A percentile compares a stretch with the other conserved stretches of the same genome.
These are phyloP conservation scores for Dolichallabes microphthalmus DNA, from an alignment of 2,113 vertebrate species.

Conservation along the genomic window DNA sequence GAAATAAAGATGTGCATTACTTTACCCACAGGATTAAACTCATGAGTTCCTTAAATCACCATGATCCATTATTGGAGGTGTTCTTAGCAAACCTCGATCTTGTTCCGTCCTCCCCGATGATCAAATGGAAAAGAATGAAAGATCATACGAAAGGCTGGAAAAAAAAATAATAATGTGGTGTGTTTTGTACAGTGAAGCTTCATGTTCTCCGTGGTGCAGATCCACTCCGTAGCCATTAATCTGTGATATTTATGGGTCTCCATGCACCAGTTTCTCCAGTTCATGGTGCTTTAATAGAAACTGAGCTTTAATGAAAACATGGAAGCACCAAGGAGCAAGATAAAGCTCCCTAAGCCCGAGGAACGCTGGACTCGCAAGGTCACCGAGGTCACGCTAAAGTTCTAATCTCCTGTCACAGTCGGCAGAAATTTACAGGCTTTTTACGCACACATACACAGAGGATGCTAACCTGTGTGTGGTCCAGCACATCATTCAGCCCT, in stretches of 20 bases:
- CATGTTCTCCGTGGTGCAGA: not conserved
- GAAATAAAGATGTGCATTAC: slow-evolving; percentile 14
- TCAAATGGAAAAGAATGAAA: slow-evolving; percentile 21
- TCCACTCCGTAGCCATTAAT: not conserved
- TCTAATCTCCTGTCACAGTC: slow-evolving; percentile 50
- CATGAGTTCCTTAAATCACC: slow-evolving; percentile 30
- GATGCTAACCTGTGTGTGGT: slow-evolving; percentile 64
- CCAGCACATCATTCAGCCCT: slow-evolving; percentile 17
- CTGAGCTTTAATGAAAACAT: slow-evolving; percentile 41
- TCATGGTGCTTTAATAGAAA: slow-evolving; percentile 14
- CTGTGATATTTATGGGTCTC: slow-evolving; percentile 37
- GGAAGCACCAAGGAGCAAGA: slow-evolving; percentile 27
- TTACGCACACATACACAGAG: slow-evolving; percentile 49
- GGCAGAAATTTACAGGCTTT: slow-evolving; percentile 56
- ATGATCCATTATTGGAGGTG: slow-evolving; percentile 12
- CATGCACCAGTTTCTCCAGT: slow-evolving; percentile 3
- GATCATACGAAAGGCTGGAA: not conserved
- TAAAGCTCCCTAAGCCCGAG: slow-evolving; percentile 55
- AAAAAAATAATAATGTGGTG: slow-evolving; percentile 21
- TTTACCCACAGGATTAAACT: slow-evolving; percentile 9
- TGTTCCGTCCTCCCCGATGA: not conserved
- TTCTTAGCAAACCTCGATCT: not conserved
- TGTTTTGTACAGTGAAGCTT: not conserved
- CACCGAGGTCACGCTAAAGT: slow-evolving; percentile 42
- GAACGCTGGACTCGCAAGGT: slow-evolving; percentile 47